Conservation (phyloP, 2,888 invertebrate species). For the Pinctada fucata region DNA sequence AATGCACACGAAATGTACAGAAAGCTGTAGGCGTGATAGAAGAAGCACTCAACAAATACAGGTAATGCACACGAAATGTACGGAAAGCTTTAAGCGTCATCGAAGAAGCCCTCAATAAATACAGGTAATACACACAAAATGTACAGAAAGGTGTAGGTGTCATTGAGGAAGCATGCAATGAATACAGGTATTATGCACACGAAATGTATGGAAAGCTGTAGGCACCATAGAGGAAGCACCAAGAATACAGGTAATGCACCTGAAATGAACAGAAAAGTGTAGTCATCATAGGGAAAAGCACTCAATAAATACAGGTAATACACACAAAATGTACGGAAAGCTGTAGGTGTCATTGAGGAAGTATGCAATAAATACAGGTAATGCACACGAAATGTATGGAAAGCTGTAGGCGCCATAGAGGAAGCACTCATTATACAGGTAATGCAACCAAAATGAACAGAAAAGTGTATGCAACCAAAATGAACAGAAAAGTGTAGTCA, state of each 20-base stretch:
- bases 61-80: slow-evolving; percentile 58
- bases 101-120: slow-evolving; percentile 72
- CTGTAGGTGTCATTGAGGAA: slow-evolving; percentile 74
- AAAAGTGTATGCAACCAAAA: slow-evolving; percentile 36
- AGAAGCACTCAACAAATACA: slow-evolving; percentile 71
- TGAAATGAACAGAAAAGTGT: slow-evolving; percentile 70
- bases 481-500: slow-evolving; percentile 70
- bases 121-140: slow-evolving; percentile 55
- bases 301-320: slow-evolving; percentile 58
- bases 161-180: no score
- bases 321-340: slow-evolving; percentile 58
- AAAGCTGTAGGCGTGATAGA: slow-evolving; percentile 74
- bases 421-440: slow-evolving; percentile 72
- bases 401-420: slow-evolving; percentile 74
- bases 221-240: slow-evolving; percentile 73
- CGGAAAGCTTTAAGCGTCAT: slow-evolving; percentile 73
- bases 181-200: slow-evolving; percentile 41
- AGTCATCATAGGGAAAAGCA: slow-evolving; percentile 71
- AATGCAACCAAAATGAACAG: slow-evolving; percentile 19
- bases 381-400: slow-evolving; percentile 53
- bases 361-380: slow-evolving; percentile 71
- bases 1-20: slow-evolving; percentile 55
- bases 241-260: slow-evolving; percentile 62
- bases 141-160: no score
- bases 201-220: slow-evolving; percentile 70